Base-by-base conservation (phyloP, 2,113 vertebrate species). In the Crotalus horridus region DNA sequence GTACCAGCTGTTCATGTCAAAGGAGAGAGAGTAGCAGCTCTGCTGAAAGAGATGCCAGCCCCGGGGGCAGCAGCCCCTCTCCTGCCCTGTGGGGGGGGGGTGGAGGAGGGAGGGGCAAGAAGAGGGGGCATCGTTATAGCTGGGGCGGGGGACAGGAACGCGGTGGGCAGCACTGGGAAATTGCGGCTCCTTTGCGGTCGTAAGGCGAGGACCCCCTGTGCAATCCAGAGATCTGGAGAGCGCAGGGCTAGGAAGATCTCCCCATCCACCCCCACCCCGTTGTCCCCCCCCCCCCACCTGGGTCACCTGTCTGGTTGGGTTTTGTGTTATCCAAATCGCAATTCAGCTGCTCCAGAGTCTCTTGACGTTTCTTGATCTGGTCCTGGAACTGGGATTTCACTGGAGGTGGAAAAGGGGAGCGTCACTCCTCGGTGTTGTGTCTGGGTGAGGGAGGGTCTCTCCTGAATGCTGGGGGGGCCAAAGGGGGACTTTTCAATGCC, bases 11-110 rank as follows among this genome's bases (percentile, higher is more conserved):
- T 51, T 92, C 8, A 24, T 4, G 0, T 10, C 4, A 3, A 4
- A 15, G 43, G 92, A 89, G 39, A 89, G 1, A 88, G 88, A 92
- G 11, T 92, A 92, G 54, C 92, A 92, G 33, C 29, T 17, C 4
- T 1, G 3, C 6, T 1, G 0, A 2, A 89, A 85, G 1, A 12
- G 5, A 1, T 3, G 26, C 92, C 92, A 92, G 0, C 88, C 87
- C 10, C 7, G 48, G 0, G 54, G 91, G 64, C 91, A 92, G 53
- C 91, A 92, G 26, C 5, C 21, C 0, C 2, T 8, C 3, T 6
- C n/a, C 33, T 1, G 1, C 3, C 91, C 74, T 53, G 48, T 4
- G 21, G 29, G 0, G 11, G 5, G 5, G 39, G 39, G 39, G 39
- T 8, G 8, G 11, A 15, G 29, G 15, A 20, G 11, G 3, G 7